A percentile compares a stretch with the other conserved stretches of the same genome.
These are phyloP conservation scores for Cairina moschata DNA, from an alignment of 2,113 vertebrate species.

Conservation along the genomic window DNA sequence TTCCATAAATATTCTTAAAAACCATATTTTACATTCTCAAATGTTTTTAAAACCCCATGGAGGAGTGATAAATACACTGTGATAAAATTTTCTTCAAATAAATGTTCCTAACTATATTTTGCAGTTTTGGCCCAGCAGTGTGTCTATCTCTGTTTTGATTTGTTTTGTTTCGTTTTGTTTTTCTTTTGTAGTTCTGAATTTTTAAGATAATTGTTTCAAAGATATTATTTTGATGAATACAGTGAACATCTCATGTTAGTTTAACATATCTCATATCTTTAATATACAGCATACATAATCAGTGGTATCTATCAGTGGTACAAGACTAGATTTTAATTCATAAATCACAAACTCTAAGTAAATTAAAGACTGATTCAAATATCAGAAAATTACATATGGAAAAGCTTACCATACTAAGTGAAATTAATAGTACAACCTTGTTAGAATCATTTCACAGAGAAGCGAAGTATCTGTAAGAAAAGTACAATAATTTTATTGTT, in stretches of 20 bases:
- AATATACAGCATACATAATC: background rate
- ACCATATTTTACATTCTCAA: background rate
- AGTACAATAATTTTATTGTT: background rate
- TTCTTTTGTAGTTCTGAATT: background rate
- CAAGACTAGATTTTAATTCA: background rate
- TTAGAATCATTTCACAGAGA: background rate
- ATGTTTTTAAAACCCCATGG: background rate
- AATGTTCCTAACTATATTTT: background rate
- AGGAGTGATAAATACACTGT: background rate
- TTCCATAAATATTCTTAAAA: background rate
- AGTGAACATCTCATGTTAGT: background rate
- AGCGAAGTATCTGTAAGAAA: background rate
- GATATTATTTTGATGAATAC: background rate
- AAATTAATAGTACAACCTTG: background rate
- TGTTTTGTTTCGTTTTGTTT: background rate
- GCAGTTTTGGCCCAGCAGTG: accelerated
- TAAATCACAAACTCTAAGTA: background rate
- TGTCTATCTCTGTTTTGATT: background rate
- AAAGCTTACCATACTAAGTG: background rate
- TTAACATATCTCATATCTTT: background rate
- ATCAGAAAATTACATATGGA: background rate
- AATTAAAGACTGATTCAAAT: background rate
- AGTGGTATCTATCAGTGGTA: background rate
- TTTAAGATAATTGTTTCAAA: background rate
- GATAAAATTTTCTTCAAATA: background rate